A percentile compares a stretch with the other conserved stretches of the same genome.
These are phyloP conservation scores for Sphaerophoria taeniata DNA, from an alignment of 2,888 invertebrate genomes.

Conservation along the genomic window DNA sequence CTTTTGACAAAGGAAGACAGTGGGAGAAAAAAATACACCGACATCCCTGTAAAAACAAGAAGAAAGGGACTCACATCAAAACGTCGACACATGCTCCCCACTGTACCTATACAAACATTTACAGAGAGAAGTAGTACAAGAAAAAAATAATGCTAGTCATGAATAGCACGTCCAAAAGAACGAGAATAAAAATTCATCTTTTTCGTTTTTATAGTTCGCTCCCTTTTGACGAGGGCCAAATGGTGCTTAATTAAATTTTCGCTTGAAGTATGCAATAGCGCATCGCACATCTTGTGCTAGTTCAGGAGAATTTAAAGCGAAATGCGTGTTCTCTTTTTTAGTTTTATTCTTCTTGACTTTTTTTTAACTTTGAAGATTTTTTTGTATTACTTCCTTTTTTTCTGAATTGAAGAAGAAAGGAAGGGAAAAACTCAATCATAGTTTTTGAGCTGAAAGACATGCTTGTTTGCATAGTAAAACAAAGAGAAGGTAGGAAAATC, in stretches of 20 bases:
- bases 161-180: conserved; percentile 6
- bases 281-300: conserved; percentile 6
- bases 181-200: conserved; percentile 33
- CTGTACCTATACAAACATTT: not conserved
- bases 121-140: not conserved
- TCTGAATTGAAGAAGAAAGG: no score
- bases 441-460: no score
- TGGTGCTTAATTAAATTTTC: conserved; percentile 48
- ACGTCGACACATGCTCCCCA: not conserved
- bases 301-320: conserved; percentile 32
- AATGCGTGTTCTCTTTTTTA: conserved; percentile 34
- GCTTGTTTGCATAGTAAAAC: no score
- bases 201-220: not conserved
- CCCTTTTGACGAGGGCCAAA: conserved; percentile 24
- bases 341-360: not conserved
- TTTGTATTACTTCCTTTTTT: not conserved
- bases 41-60: not conserved
- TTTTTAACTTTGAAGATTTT: conserved; percentile 1
- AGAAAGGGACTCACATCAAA: not conserved
- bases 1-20: no score
- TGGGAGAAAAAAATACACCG: no score
- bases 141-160: not conserved
- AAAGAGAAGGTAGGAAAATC: no score
- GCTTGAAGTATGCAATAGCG: conserved; percentile 24
- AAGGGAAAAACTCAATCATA: no score